Conservation (phyloP, 2,113 vertebrate genomes). For the Microtus montanus region DNA sequence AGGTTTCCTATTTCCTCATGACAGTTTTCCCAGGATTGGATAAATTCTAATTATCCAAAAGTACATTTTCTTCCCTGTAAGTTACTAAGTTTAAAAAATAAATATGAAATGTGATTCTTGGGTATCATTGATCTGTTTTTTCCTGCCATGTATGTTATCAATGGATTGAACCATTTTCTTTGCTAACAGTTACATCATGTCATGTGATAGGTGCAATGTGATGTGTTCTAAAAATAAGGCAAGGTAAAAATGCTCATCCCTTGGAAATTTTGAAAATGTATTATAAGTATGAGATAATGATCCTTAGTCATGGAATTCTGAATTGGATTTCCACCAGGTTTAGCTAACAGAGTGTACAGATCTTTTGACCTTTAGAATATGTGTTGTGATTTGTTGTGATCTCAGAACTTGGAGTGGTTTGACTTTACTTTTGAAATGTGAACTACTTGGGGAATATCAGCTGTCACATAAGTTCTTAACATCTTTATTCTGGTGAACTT, state of each 20-base stretch:
- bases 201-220: slow-evolving; percentile 82
- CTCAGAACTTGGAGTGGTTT: slow-evolving; percentile 49
- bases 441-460: slow-evolving; percentile 28
- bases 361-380: slow-evolving; percentile 48
- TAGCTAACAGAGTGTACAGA: slow-evolving; percentile 27
- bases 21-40: slow-evolving; percentile 40
- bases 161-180: slow-evolving; percentile 75
- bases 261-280: slow-evolving; percentile 68
- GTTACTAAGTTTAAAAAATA: slow-evolving; percentile 3
- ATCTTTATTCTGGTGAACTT: neutral
- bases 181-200: slow-evolving; percentile 84
- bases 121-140: slow-evolving; percentile 47
- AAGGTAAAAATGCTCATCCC: slow-evolving; percentile 77
- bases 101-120: slow-evolving; percentile 47
- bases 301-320: slow-evolving; percentile 25
- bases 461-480: neutral
- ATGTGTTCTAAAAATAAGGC: slow-evolving; percentile 86
- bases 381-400: slow-evolving; percentile 39
- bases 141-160: slow-evolving; percentile 79
- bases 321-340: slow-evolving; percentile 51
- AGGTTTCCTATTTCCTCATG: neutral
- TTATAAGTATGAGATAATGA: slow-evolving; percentile 68
- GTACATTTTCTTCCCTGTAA: slow-evolving; percentile 12
- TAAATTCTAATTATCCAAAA: slow-evolving; percentile 6
- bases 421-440: slow-evolving; percentile 45